A percentile compares a stretch with the other conserved stretches of the same genome.
These are phyloP conservation scores for Aleiodes leptofemur DNA, from an alignment of 2,888 invertebrate species.

Conservation along the genomic window DNA sequence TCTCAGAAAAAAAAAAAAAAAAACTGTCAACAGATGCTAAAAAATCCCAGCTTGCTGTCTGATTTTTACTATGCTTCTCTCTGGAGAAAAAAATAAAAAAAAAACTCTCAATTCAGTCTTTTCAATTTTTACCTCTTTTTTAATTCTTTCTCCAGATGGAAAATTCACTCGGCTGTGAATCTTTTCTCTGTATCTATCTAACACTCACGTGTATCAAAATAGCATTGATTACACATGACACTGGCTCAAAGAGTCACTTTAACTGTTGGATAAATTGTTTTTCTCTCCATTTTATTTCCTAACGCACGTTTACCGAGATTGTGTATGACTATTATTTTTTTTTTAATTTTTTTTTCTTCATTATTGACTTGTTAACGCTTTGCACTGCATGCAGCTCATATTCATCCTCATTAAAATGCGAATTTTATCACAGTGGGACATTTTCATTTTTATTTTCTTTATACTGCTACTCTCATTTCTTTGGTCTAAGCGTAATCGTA, in stretches of 20 bases:
- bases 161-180: slow-evolving; percentile 24
- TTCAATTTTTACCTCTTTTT: background rate
- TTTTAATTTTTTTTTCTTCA: slow-evolving; percentile 12
- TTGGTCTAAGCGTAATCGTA: background rate
- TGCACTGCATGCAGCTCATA: slow-evolving; percentile 31
- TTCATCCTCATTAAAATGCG: slow-evolving; percentile 34
- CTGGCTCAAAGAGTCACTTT: slow-evolving; percentile 58
- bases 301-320: slow-evolving; percentile 37
- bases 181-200: slow-evolving; percentile 11
- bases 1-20: background rate
- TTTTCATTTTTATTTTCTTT: slow-evolving; percentile 10
- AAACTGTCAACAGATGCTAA: slow-evolving; percentile 21
- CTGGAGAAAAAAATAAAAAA: slow-evolving; percentile 19
- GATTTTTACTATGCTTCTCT: background rate
- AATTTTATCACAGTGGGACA: slow-evolving; percentile 18
- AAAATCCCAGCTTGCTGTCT: slow-evolving; percentile 14
- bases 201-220: slow-evolving; percentile 75
- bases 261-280: slow-evolving; percentile 31
- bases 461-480: slow-evolving; percentile 9
- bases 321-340: slow-evolving; percentile 29
- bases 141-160: slow-evolving; percentile 10
- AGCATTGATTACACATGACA: slow-evolving; percentile 71
- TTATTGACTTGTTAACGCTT: slow-evolving; percentile 23
- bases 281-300: slow-evolving; percentile 44
- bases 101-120: background rate